phyloP scores from a whole-genome alignment of 2,888 invertebrate species.

The Lutraria lutraria region DNA sequence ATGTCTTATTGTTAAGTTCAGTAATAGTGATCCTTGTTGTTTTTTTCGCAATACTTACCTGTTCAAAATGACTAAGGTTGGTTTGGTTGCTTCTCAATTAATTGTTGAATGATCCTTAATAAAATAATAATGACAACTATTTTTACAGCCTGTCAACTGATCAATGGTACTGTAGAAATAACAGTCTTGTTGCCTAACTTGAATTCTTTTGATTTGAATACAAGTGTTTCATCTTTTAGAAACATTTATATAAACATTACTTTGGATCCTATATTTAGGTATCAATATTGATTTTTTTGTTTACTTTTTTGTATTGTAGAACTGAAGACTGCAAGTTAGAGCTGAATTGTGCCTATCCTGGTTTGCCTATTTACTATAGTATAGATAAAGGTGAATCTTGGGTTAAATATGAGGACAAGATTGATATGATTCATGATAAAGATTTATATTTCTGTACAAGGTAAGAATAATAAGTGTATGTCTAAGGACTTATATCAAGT shows the following conservation, averaged over 20 bases:
- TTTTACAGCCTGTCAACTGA: too few species aligned
- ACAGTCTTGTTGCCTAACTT: too few species aligned
- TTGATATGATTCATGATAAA: slow-evolving; percentile 55
- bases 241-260: too few species aligned
- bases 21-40: neutral
- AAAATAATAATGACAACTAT: too few species aligned
- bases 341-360: slow-evolving; percentile 78
- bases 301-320: slow-evolving; percentile 45
- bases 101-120: too few species aligned
- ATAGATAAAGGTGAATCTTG: slow-evolving; percentile 75
- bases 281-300: neutral
- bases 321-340: slow-evolving; percentile 69
- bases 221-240: too few species aligned
- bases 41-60: neutral
- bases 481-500: neutral
- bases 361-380: slow-evolving; percentile 78
- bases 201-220: too few species aligned
- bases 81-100: neutral
- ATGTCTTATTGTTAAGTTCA: neutral
- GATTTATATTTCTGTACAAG: slow-evolving; percentile 66
- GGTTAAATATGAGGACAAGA: slow-evolving; percentile 61
- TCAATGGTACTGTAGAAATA: too few species aligned
- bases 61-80: neutral
- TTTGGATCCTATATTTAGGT: too few species aligned
- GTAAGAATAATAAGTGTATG: slow-evolving; percentile 49